Evolutionary conservation across 2,888 invertebrate species (phyloP).

Genomic region (Diplazon laetatorius): DNA sequence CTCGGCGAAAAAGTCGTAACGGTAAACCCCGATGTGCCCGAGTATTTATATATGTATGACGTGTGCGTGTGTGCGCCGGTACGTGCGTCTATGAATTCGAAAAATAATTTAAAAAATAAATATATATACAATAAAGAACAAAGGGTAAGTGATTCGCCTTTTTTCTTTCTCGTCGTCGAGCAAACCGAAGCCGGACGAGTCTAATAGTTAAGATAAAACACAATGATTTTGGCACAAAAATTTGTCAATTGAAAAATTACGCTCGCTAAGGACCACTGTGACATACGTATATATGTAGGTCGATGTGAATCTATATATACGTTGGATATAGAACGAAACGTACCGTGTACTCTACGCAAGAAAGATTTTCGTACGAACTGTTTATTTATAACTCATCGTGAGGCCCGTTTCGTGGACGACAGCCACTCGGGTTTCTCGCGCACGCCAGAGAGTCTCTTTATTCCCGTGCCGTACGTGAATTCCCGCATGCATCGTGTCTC

Average conservation of each 20-base stretch:
- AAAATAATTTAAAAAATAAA: too few relatives aligned
- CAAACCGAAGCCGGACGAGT: constrained; percentile 2
- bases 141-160: constrained; percentile 23
- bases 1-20: constrained; percentile 39
- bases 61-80: not conserved
- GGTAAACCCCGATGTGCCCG: constrained; percentile 20
- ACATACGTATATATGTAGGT: constrained; percentile 14
- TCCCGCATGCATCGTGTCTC: not conserved
- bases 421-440: constrained; percentile 20
- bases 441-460: constrained; percentile 26
- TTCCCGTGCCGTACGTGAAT: constrained; percentile 24
- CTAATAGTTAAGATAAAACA: not conserved
- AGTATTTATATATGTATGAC: not conserved
- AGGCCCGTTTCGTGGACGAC: constrained; percentile 19
- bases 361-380: constrained; percentile 27
- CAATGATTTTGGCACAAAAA: too few relatives aligned
- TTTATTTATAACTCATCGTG: constrained; percentile 39
- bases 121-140: too few relatives aligned
- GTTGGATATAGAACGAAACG: not conserved
- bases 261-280: too few relatives aligned
- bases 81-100: too few relatives aligned
- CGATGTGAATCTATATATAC: constrained; percentile 21
- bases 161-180: not conserved
- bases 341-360: constrained; percentile 9
- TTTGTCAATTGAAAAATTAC: too few relatives aligned